Conservation (phyloP, 2,797 vertebrate genomes). For the Brotogeris chrysoptera region DNA sequence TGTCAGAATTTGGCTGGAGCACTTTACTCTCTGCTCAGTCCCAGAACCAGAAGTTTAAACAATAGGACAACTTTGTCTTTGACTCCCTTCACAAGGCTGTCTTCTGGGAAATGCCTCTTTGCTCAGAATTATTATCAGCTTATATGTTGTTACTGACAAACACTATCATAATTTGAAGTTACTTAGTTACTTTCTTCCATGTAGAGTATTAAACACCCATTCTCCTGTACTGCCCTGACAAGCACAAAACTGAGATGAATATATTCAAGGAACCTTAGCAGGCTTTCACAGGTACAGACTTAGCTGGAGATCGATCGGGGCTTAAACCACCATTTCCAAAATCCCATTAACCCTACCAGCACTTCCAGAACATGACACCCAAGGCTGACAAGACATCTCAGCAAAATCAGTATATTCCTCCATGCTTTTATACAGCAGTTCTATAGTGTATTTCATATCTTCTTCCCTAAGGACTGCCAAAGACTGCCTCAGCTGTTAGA, state of each 20-base stretch:
- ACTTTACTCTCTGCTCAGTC: neutral
- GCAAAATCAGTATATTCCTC: neutral
- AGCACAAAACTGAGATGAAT: neutral
- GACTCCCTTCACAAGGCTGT: neutral
- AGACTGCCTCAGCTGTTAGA: constrained; percentile 13
- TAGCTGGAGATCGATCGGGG: neutral
- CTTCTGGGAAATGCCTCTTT: neutral
- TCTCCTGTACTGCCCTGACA: neutral
- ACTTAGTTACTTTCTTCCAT: neutral
- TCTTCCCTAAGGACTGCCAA: neutral
- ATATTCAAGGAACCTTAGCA: neutral
- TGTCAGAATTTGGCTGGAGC: neutral
- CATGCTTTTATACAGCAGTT: neutral
- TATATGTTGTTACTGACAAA: neutral
- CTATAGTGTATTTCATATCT: neutral
- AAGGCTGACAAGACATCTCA: neutral
- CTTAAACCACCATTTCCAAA: neutral
- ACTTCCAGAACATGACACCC: neutral
- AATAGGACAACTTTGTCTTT: neutral
- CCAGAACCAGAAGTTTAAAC: neutral
- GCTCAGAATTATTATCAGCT: neutral
- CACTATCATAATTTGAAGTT: neutral
- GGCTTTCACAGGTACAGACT: neutral
- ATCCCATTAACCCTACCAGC: neutral
- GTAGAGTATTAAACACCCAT: neutral